phyloP scores from a whole-genome alignment of 2,888 invertebrate genomes.

The Choreutis nemorana region DNA sequence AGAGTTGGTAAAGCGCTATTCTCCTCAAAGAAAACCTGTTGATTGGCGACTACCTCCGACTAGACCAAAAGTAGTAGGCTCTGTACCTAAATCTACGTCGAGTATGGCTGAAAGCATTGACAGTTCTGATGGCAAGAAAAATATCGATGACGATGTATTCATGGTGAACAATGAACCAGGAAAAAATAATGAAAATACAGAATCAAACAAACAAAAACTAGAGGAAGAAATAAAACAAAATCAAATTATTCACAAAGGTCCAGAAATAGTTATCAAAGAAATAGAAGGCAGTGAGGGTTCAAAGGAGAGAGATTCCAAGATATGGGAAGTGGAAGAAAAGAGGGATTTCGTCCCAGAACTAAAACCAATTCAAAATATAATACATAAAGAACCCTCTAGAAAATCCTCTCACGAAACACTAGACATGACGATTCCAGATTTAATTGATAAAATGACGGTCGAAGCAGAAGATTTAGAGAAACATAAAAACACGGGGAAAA shows the following conservation, averaged over 20 bases:
- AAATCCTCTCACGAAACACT: slow-evolving; percentile 29
- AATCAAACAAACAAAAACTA: slow-evolving; percentile 17
- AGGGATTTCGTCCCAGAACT: slow-evolving; percentile 49
- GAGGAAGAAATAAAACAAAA: slow-evolving; percentile 28
- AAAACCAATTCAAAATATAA: slow-evolving; percentile 30
- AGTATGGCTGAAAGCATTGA: slow-evolving; percentile 35
- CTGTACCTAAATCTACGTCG: slow-evolving; percentile 47
- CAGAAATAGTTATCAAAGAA: background rate
- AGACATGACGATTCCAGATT: slow-evolving; percentile 48
- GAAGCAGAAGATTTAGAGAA: slow-evolving; percentile 42
- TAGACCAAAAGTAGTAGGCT: slow-evolving; percentile 47
- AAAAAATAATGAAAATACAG: slow-evolving; percentile 12
- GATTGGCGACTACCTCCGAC: slow-evolving; percentile 57
- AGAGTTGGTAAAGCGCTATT: slow-evolving; percentile 51
- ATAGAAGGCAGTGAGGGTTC: slow-evolving; percentile 16
- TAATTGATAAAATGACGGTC: slow-evolving; percentile 45
- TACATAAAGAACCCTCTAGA: slow-evolving; percentile 32
- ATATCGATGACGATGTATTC: slow-evolving; percentile 43
- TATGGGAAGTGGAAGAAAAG: slow-evolving; percentile 46
- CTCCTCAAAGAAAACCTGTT: slow-evolving; percentile 51
- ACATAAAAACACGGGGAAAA: slow-evolving; percentile 32
- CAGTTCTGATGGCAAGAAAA: slow-evolving; percentile 23
- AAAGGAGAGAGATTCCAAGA: slow-evolving; percentile 27
- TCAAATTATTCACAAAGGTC: slow-evolving; percentile 20
- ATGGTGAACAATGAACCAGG: slow-evolving; percentile 13